Base-by-base conservation (phyloP, 2,888 invertebrate genomes). In the Drosophila nr. perissopoda region DNA sequence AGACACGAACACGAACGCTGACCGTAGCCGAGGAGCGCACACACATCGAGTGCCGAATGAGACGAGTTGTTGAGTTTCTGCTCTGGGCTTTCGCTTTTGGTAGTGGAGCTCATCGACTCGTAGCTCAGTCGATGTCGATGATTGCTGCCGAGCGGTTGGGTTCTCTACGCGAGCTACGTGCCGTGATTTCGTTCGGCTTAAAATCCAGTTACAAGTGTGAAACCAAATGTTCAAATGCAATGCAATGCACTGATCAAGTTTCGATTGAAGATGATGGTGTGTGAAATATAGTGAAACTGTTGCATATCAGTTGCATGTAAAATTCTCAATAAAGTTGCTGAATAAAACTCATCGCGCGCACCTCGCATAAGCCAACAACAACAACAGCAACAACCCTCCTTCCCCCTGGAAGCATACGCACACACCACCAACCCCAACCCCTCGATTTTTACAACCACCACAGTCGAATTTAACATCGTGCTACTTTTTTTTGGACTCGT, bases 131-230 rank as follows among this genome's bases (percentile, higher is more conserved):
- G 85, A 91, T 91, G 90, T 91, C 91, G 90, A 91, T 91, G 89
- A 89, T 89, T 90, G 92, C 91, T 92, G 85, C 89, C 89, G 91
- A 91, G 83, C 90, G 91, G 93, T 93, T 92, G 92, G 77, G 80
- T 91, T 79, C 74, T 76, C 74, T 78, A 59, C 81, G 83, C 80
- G 70, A 70, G 42, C 56, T 46, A 52, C 59, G 29, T 46, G 13
- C 65, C 72, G 76, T 81, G 70, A 70, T 77, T 83, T 54, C 66
- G 75, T 70, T 68, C 68, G 62, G 42, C 46, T 56, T 11, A 31
- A 70, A 62, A 52, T 52, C 70, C 6, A 52, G 76, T 67, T 72
- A 76, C 63, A 78, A 70, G 74, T 74, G 74, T 79, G 54, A 78
- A 68, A 56, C 46, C 53, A 56, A 70, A 40, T 71, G 51, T 34